A percentile compares a stretch with the other conserved stretches of the same genome.
Conservation (phyloP, 2,888 invertebrate species). For the Prenolepis imparis region DNA sequence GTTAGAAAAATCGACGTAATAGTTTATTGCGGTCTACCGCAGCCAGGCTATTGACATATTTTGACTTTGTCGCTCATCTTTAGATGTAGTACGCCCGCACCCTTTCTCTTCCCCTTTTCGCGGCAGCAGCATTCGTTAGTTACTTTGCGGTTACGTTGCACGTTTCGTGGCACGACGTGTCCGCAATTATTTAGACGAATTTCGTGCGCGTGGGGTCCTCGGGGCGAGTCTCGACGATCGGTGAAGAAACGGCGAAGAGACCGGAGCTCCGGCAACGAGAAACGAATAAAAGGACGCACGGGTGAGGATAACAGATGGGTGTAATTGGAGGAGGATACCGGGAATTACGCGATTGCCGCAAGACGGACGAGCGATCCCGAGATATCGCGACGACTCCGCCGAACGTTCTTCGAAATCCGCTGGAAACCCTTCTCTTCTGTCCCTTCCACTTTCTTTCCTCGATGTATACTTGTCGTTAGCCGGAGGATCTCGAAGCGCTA, state of each 20-base stretch:
- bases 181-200: constrained; percentile 54
- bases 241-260: constrained; percentile 27
- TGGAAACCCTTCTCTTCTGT: constrained; percentile 51
- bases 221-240: background rate
- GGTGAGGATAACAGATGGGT: constrained; percentile 70
- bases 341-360: constrained; percentile 72
- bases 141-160: constrained; percentile 66
- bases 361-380: constrained; percentile 59
- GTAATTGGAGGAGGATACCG: constrained; percentile 78
- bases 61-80: constrained; percentile 78
- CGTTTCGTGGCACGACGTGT: constrained; percentile 31
- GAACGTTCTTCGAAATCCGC: constrained; percentile 69
- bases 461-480: constrained; percentile 62
- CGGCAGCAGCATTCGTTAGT: constrained; percentile 48
- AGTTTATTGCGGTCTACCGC: constrained; percentile 81
- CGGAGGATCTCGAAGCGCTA: constrained; percentile 45
- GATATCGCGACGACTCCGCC: constrained; percentile 77
- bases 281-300: constrained; percentile 15
- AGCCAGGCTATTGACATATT: constrained; percentile 83
- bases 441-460: constrained; percentile 45
- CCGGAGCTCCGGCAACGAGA: constrained; percentile 31
- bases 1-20: constrained; percentile 61
- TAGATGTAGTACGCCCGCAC: constrained; percentile 28
- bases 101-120: constrained; percentile 31
- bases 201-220: constrained; percentile 53